Base-by-base conservation (phyloP, 2,888 invertebrate species). In the Metacarcinus magister region DNA sequence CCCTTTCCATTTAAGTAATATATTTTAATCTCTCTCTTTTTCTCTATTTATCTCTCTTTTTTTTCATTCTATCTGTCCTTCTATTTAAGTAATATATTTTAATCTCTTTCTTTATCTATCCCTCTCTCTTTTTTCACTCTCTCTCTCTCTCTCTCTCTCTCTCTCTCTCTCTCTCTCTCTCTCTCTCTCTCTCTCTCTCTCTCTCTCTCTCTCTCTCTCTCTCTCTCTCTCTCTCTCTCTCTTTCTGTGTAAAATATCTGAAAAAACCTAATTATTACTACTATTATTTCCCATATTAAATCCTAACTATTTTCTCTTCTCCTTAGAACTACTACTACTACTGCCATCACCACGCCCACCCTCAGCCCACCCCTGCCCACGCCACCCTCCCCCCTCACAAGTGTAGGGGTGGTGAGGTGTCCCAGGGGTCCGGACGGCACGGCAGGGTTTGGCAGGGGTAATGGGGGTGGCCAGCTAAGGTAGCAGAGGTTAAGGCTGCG, bases 391-490 rank as follows among this genome's bases (percentile, higher is more conserved):
- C 87, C 67, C 39, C 92, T 28, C 32, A 89, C 94, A 48, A 96
- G 92, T 54, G 96, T 96, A 10, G 94, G 92, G 39, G 96, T 96
- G 43, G 44, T 96, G 44, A 92, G 96, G 75, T 54, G 89, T 39
- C 96, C 96, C 19, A 67, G 94, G 28, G 96, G 96, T n/a, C 96
- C 96, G 10, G 96, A 96, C 46, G 96, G 96, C 10, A 96, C 96
- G 32, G 39, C 93, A 23, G 96, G 96, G 39, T 96, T 96, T 92
- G 75, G 96, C 48, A 92, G 96, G 95, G 96, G 96, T 19, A 60
- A 46, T 48, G 46, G 92, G 28, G 82, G 10, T 0, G 82, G 82
- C 2, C 32, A 28, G 28, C 28, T 13, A 48, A 95, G 95, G 95
- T 95, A 95, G 95, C 95, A 89, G 44, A 93, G 89, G 93, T 60